A percentile compares a stretch with the other conserved stretches of the same genome.
These are phyloP conservation scores for Pomacea canaliculata DNA, from an alignment of 2,888 invertebrate species.

Conservation along the genomic window DNA sequence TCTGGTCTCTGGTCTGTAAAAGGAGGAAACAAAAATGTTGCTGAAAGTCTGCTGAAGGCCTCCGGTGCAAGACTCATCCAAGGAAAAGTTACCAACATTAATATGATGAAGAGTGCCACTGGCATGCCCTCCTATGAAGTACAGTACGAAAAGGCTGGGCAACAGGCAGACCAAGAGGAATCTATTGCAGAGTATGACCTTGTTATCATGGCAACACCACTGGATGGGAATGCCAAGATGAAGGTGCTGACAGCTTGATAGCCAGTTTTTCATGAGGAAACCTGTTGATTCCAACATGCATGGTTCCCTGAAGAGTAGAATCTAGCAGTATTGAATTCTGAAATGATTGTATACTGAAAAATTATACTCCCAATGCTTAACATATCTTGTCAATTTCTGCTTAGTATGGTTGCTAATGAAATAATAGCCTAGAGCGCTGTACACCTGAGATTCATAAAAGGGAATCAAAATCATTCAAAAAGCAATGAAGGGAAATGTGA, in stretches of 20 bases:
- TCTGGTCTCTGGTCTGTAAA: slow-evolving; percentile 74
- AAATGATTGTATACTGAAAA: too few species aligned
- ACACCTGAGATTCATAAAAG: too few species aligned
- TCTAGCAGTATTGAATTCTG: too few species aligned
- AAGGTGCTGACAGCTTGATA: neutral
- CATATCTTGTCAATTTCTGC: too few species aligned
- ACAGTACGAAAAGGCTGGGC: slow-evolving; percentile 34
- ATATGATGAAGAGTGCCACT: slow-evolving; percentile 41
- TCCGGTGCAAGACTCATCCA: slow-evolving; percentile 70
- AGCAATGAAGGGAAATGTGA: too few species aligned
- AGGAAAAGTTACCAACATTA: slow-evolving; percentile 62
- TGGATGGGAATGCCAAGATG: slow-evolving; percentile 15
- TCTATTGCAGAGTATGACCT: slow-evolving; percentile 71
- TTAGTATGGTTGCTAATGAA: too few species aligned
- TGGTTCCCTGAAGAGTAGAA: too few species aligned
- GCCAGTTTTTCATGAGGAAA: too few species aligned
- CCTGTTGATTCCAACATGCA: too few species aligned
- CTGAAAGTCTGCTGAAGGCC: slow-evolving; percentile 53
- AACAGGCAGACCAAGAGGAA: slow-evolving; percentile 4
- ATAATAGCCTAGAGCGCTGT: too few species aligned
- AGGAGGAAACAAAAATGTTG: slow-evolving; percentile 73
- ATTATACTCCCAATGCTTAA: too few species aligned
- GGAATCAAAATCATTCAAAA: too few species aligned
- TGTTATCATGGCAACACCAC: slow-evolving; percentile 75
- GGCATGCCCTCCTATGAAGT: slow-evolving; percentile 48